These are phyloP conservation scores for Drosophila kanapiae DNA, from an alignment of 1,140 invertebrate species.

Conservation along the genomic window DNA sequence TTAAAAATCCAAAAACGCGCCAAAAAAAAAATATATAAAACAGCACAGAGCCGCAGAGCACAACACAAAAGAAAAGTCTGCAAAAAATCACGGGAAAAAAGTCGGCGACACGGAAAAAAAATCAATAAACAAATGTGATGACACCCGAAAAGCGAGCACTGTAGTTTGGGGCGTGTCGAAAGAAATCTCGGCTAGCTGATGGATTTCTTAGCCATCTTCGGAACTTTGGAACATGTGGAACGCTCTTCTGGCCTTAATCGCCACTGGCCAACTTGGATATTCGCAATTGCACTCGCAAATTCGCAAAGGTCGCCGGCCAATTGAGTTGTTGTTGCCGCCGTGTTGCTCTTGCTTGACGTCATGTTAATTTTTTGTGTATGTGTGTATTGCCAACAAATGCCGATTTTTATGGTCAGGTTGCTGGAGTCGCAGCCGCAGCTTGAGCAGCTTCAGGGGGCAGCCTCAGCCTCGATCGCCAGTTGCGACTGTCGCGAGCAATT, in stretches of 20 bases:
- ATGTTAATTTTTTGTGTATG: conserved; percentile 50
- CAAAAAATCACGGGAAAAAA: conserved; percentile 40
- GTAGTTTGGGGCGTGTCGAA: conserved; percentile 71
- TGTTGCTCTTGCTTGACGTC: conserved; percentile 61
- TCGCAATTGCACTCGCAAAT: conserved; percentile 37
- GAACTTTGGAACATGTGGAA: conserved; percentile 32
- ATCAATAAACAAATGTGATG: conserved; percentile 59
- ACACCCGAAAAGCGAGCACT: conserved; percentile 63
- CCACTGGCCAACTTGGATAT: conserved; percentile 29
- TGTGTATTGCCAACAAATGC: conserved; percentile 54
- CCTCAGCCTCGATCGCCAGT: conserved; percentile 50
- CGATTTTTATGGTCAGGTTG: conserved; percentile 74
- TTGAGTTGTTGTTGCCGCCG: conserved; percentile 58
- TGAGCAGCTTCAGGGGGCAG: conserved; percentile 50
- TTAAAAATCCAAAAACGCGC: conserved; percentile 35
- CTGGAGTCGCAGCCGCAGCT: conserved; percentile 4
- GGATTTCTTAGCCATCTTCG: conserved; percentile 32
- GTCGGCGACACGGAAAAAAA: conserved; percentile 7
- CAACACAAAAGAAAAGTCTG: conserved; percentile 1
- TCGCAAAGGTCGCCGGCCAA: conserved; percentile 45
- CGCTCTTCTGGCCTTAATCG: conserved; percentile 59
- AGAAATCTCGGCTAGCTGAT: conserved; percentile 64
- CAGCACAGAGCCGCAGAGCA: neutral
- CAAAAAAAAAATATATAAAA: conserved; percentile 7
- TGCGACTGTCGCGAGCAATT: conserved; percentile 81